Conservation (phyloP, 2,888 invertebrate genomes). For the Calameuta idolon region DNA sequence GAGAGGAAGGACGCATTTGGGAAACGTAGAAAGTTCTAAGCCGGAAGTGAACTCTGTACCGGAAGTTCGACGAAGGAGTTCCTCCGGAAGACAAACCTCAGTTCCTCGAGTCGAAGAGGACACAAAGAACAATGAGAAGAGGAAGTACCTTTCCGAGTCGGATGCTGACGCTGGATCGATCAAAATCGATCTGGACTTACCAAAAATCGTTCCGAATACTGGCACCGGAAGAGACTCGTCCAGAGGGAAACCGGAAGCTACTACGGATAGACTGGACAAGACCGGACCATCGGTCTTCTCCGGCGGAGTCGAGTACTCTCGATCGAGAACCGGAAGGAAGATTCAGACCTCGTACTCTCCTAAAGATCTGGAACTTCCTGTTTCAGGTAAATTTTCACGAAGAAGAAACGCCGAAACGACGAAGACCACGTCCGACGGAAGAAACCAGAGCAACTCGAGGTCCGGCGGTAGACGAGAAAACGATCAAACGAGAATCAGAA, state of each 20-base stretch:
- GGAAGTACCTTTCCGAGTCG: conserved; percentile 26
- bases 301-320: conserved; percentile 30
- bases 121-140: conserved; percentile 13
- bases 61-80: conserved; percentile 7
- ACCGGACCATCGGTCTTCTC: conserved; percentile 35
- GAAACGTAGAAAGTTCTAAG: background rate
- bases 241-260: background rate
- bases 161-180: conserved; percentile 5
- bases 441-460: background rate
- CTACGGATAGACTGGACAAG: conserved; percentile 24
- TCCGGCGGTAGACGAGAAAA: background rate
- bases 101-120: background rate
- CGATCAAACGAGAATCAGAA: background rate
- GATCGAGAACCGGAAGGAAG: conserved; percentile 54
- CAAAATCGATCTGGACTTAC: conserved; percentile 13
- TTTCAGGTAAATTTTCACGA: conserved; percentile 30
- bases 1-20: background rate
- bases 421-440: background rate
- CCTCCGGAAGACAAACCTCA: conserved; percentile 16
- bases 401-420: conserved; percentile 6
- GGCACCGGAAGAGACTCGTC: conserved; percentile 5
- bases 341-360: conserved; percentile 43
- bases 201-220: conserved; percentile 1
- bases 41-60: background rate
- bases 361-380: conserved; percentile 36